These are phyloP conservation scores for Chlorodrepanis virens DNA, from an alignment of 2,113 vertebrate genomes.

Conservation along the genomic window DNA sequence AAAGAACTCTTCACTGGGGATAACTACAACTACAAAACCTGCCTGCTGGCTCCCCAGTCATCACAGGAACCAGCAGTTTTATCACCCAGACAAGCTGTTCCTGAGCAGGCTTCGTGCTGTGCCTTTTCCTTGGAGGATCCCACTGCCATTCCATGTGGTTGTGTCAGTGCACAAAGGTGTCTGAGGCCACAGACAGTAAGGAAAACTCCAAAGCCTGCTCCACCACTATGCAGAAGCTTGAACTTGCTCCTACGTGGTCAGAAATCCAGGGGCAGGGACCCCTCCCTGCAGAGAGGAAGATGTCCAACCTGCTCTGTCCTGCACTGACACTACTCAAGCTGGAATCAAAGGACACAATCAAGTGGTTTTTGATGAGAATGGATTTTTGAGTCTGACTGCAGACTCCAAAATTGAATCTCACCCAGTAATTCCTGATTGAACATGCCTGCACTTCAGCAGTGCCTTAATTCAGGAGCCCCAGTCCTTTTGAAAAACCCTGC, in stretches of 20 bases:
- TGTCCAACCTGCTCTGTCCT: background rate
- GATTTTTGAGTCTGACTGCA: background rate
- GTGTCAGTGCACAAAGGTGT: background rate
- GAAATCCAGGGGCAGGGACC: background rate
- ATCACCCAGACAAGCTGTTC: background rate
- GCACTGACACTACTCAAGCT: background rate
- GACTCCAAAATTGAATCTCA: background rate
- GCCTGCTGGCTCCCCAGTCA: background rate
- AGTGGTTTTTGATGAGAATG: background rate
- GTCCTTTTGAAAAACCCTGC: background rate
- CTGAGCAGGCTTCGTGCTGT: background rate
- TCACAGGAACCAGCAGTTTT: background rate
- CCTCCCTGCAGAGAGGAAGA: background rate
- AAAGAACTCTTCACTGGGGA: slow-evolving; percentile 8
- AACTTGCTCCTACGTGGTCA: background rate
- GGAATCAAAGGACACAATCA: background rate
- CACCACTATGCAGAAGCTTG: accelerated
- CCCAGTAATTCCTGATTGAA: background rate
- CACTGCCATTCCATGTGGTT: accelerated
- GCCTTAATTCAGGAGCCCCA: background rate
- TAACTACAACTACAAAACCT: background rate
- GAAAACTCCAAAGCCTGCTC: background rate
- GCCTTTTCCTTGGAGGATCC: background rate
- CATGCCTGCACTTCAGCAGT: background rate
- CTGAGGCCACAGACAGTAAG: background rate